These are phyloP conservation scores for Platorchestia sp. DNA, from an alignment of 1,140 invertebrate species.

Conservation along the genomic window DNA sequence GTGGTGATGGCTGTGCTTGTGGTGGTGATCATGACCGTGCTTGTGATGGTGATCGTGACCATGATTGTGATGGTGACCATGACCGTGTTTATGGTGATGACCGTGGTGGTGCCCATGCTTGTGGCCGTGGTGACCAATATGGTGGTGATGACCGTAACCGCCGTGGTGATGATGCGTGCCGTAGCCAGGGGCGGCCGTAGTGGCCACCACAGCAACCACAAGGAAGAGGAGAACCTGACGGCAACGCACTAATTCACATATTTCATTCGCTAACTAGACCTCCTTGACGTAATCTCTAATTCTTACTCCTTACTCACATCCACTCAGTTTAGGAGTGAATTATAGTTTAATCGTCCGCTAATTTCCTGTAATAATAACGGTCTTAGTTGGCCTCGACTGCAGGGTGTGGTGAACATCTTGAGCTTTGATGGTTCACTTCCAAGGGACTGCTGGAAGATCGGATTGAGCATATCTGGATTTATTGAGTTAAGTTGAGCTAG, in stretches of 20 bases:
- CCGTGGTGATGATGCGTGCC: background rate
- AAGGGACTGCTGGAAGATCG: too few species aligned
- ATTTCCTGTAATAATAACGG: too few species aligned
- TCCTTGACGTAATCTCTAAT: too few species aligned
- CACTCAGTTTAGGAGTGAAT: too few species aligned
- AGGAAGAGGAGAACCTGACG: conserved; percentile 21
- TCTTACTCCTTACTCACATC: too few species aligned
- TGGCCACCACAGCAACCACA: conserved; percentile 37
- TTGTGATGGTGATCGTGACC: background rate
- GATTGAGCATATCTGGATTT: too few species aligned
- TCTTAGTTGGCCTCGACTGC: too few species aligned
- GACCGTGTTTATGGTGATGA: background rate
- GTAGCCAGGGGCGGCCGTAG: background rate
- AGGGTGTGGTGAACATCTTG: too few species aligned
- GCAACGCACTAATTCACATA: background rate
- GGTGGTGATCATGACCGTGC: background rate
- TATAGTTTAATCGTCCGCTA: too few species aligned
- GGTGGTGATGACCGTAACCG: background rate
- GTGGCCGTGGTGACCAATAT: background rate
- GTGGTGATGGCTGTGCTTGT: background rate
- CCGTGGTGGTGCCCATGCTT: background rate
- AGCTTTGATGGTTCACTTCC: too few species aligned
- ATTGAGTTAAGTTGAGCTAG: too few species aligned
- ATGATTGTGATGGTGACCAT: conserved; percentile 5
- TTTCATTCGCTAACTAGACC: too few species aligned